These are phyloP conservation scores for Dipodomys spectabilis DNA, from an alignment of 2,113 vertebrate genomes.

Conservation along the genomic window DNA sequence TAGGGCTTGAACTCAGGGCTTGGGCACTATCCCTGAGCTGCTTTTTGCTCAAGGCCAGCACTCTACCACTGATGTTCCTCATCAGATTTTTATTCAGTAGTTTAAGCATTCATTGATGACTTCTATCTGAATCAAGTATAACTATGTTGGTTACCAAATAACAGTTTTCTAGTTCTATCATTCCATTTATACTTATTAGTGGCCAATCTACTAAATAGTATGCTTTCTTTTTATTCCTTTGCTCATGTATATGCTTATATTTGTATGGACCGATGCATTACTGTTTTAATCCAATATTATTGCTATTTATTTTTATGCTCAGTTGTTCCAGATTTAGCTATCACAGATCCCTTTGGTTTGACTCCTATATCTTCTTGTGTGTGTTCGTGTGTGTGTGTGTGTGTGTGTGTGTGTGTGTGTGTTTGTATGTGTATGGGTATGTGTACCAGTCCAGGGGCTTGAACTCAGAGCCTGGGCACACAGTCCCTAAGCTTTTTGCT, in stretches of 20 bases:
- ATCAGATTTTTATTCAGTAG: constrained; percentile 1
- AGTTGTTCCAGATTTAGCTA: background rate
- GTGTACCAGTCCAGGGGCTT: no score
- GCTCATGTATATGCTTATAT: constrained; percentile 28
- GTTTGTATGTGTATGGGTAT: no score
- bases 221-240: background rate
- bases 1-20: no score
- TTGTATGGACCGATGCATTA: background rate
- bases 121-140: background rate
- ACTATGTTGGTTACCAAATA: background rate
- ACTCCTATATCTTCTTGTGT: background rate
- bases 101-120: constrained; percentile 35
- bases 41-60: no score
- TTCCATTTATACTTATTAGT: background rate
- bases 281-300: constrained; percentile 8
- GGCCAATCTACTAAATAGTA: background rate
- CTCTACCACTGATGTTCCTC: background rate
- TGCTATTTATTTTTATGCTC: background rate
- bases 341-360: background rate
- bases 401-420: no score
- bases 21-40: no score
- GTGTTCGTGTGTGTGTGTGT: no score
- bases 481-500: no score
- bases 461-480: no score
- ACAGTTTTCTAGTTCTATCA: background rate